These are phyloP conservation scores for Meloidogyne exigua DNA, from an alignment of 1,140 invertebrate species.

Conservation along the genomic window DNA sequence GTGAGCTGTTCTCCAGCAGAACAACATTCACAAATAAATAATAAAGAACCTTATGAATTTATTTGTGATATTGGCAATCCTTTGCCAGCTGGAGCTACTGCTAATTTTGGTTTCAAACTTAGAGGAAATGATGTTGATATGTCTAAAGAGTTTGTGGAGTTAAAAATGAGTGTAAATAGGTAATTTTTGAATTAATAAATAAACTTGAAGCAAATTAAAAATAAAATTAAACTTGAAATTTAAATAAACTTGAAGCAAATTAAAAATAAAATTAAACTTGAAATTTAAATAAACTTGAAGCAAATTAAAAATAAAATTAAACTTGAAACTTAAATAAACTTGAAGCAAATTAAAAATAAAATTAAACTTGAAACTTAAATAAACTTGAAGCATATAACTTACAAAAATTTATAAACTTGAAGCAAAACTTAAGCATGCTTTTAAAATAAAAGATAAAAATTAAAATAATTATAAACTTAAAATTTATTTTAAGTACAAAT, in stretches of 20 bases:
- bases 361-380: neutral
- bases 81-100: slow-evolving; percentile 55
- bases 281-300: neutral
- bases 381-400: no score
- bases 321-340: neutral
- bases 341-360: no score
- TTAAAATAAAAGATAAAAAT: neutral
- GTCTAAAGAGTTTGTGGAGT: slow-evolving; percentile 37
- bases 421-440: neutral
- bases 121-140: slow-evolving; percentile 35
- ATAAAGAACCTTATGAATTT: slow-evolving; percentile 45
- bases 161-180: slow-evolving; percentile 33
- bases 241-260: neutral
- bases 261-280: no score
- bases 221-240: neutral
- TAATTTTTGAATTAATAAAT: neutral
- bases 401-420: neutral
- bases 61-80: slow-evolving; percentile 61
- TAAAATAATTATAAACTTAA: no score
- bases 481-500: slow-evolving; percentile 46
- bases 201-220: no score
- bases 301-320: no score
- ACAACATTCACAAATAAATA: slow-evolving; percentile 35
- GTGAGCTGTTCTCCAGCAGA: slow-evolving; percentile 54
- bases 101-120: slow-evolving; percentile 52